Base-by-base conservation (phyloP, 2,113 vertebrate genomes). In the Hypomesus transpacificus region DNA sequence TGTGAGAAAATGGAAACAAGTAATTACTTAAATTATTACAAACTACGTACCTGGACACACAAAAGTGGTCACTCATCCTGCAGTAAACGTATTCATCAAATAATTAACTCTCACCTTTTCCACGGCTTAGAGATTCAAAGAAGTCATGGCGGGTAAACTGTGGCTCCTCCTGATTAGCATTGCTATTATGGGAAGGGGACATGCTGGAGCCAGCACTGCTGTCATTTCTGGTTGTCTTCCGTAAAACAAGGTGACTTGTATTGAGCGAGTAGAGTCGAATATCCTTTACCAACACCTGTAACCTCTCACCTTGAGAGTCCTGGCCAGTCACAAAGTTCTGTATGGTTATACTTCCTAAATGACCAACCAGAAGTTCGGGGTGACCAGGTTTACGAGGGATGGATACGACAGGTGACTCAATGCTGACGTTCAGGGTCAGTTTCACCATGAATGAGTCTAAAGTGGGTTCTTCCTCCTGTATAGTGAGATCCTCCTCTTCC, bases 181-280 rank as follows among this genome's bases (percentile, higher is more conserved):
- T 80, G 2, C 68, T 67, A 7, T 57, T 77, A 60, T 61, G 78
- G 58, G 77, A 82, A 6, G 90, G 79, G 21, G 87, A 88, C 21
- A 34, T 64, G 34, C 14, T 67, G n/a, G 82, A 74, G 8, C 67
- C 72, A 7, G 75, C 22, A 24, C 68, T 26, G 5, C 18, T 51
- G 14, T 85, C 84, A 17, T 50, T 74, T 70, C 70, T 82, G 14
- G 68, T 28, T 18, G 71, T 51, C 75, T 84, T 91, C 60, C 85
- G 90, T 75, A 89, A 3, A 78, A 84, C 82, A 76, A 95, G 81
- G 0, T 94, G 91, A 73, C 91, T 92, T 69, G 91, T 94, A 70
- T 97, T 96, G 70, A 99, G 88, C 18, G 96, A 98, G 89, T 98
- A 98, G 14, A 99, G 91, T 16, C 95, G 94, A 75, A 98, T 99